Evolutionary conservation across 2,888 invertebrate species (phyloP).

Genomic region (Melitaea athalia): DNA sequence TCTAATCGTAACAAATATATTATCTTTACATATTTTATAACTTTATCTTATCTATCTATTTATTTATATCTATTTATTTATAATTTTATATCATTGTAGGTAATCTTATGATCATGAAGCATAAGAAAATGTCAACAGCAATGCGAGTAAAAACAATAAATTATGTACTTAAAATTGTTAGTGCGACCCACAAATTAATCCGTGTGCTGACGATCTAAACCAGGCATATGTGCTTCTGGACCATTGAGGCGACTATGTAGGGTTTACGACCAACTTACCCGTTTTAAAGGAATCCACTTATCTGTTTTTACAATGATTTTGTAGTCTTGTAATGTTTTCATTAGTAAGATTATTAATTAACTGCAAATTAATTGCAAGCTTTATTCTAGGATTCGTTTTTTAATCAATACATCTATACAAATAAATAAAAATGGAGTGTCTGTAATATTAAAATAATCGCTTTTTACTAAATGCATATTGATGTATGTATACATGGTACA

Average conservation of each 20-base stretch:
- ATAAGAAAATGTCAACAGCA: not conserved
- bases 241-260: conserved; percentile 30
- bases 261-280: conserved; percentile 34
- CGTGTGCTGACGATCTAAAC: conserved; percentile 36
- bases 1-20: too few relatives aligned
- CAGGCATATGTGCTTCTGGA: conserved; percentile 37
- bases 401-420: too few relatives aligned
- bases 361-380: not conserved
- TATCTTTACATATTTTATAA: too few relatives aligned
- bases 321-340: not conserved
- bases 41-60: too few relatives aligned
- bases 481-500: too few relatives aligned
- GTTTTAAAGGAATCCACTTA: conserved; percentile 28
- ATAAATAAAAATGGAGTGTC: too few relatives aligned
- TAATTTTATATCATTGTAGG: not conserved
- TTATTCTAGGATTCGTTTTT: not conserved
- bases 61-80: too few relatives aligned
- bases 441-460: too few relatives aligned
- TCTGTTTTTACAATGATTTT: conserved; percentile 21
- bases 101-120: not conserved
- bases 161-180: conserved; percentile 17
- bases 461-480: too few relatives aligned
- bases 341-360: conserved; percentile 5
- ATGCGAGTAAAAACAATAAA: conserved; percentile 24
- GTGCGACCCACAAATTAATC: conserved; percentile 31